phyloP scores from a whole-genome alignment of 1,140 invertebrate species.

The Hydropsyche tenuis region DNA sequence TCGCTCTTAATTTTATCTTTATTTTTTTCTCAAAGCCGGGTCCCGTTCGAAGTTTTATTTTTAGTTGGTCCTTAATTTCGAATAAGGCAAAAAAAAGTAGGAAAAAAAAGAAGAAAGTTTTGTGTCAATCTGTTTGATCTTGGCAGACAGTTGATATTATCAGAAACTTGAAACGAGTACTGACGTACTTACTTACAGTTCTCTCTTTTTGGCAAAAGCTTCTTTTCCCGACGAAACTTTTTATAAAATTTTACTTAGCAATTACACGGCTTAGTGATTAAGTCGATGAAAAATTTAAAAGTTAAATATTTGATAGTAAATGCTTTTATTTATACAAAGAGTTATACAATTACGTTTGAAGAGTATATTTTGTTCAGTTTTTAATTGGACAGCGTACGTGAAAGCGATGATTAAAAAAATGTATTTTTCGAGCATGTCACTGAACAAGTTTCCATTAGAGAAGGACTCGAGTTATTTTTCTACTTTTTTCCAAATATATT shows the following conservation, averaged over 20 bases:
- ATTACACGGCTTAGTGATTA: too few relatives aligned
- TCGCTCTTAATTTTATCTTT: constrained; percentile 15
- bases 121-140: constrained; percentile 11
- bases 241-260: too few relatives aligned
- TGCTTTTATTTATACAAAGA: too few relatives aligned
- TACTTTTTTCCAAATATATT: not conserved
- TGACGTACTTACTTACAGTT: not conserved
- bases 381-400: too few relatives aligned
- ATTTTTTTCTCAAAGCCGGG: not conserved
- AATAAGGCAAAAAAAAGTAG: not conserved
- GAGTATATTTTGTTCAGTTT: too few relatives aligned
- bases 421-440: not conserved
- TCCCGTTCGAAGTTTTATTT: not conserved
- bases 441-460: constrained; percentile 5
- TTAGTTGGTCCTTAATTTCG: constrained; percentile 16
- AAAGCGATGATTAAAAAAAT: not conserved
- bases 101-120: not conserved
- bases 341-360: too few relatives aligned
- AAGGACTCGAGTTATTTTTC: not conserved
- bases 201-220: too few relatives aligned
- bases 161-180: constrained; percentile 9
- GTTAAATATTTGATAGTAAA: too few relatives aligned
- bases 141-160: constrained; percentile 11
- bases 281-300: too few relatives aligned
- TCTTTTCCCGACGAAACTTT: too few relatives aligned